Evolutionary conservation across 2,113 vertebrate species (phyloP).

Genomic region (Chaetodon auriga): DNA sequence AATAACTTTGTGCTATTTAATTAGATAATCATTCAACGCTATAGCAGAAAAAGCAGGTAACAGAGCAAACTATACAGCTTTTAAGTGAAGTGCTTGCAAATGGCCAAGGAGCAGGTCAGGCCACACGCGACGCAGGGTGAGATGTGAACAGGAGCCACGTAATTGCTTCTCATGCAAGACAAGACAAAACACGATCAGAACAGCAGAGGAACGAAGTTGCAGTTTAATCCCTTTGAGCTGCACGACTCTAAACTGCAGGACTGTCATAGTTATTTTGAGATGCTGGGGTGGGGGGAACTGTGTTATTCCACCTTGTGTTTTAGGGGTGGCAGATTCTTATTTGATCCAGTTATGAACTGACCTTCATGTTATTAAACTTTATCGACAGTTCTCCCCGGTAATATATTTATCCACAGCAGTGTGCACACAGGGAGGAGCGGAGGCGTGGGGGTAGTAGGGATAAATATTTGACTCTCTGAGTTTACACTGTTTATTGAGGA

Average conservation of each 20-base stretch:
- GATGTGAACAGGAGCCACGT: not conserved
- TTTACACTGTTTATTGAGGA: constrained; percentile 70
- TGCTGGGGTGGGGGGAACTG: not conserved
- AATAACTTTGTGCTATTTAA: not conserved
- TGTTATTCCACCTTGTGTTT: constrained; percentile 7
- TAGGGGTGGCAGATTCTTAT: constrained; percentile 22
- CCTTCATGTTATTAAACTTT: constrained; percentile 58
- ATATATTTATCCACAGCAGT: constrained; percentile 58
- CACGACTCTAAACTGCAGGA: not conserved
- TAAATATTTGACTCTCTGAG: constrained; percentile 75
- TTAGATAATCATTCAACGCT: not conserved
- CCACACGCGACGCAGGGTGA: not conserved
- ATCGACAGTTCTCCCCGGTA: constrained; percentile 40
- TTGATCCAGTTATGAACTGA: constrained; percentile 39
- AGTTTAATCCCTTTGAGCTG: not conserved
- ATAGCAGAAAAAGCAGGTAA: not conserved
- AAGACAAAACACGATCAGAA: not conserved
- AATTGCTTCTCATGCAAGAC: not conserved
- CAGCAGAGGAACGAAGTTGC: not conserved
- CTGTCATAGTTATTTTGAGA: not conserved
- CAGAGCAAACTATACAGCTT: not conserved
- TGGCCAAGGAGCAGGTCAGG: not conserved
- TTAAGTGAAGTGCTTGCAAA: not conserved
- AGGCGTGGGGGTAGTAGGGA: not conserved
- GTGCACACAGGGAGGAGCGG: constrained; percentile 22